A percentile compares a stretch with the other conserved stretches of the same genome.
phyloP scores from a whole-genome alignment of 1,140 invertebrate genomes.

The Macrotrachela quadricornifera region DNA sequence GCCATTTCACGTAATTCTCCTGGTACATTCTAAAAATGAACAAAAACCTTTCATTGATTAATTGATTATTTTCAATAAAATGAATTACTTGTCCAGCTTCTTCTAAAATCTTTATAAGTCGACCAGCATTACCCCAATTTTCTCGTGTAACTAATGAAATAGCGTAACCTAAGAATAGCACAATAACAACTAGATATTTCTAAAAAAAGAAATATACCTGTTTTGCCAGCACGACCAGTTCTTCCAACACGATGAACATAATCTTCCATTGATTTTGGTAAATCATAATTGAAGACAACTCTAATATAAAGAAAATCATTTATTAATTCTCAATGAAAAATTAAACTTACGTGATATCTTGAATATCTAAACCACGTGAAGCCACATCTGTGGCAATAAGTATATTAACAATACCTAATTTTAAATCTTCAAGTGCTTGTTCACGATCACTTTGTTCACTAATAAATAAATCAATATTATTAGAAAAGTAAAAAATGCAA shows the following conservation, averaged over 20 bases:
- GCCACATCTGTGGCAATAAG: constrained; percentile 85
- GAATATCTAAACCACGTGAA: constrained; percentile 68
- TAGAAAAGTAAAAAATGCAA: too few species aligned
- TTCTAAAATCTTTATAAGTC: constrained; percentile 23
- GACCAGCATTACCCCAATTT: constrained; percentile 24
- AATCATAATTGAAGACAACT: constrained; percentile 70
- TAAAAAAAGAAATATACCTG: not conserved
- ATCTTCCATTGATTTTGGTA: constrained; percentile 68
- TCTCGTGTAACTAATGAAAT: constrained; percentile 22
- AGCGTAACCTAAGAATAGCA: not conserved
- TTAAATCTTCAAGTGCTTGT: constrained; percentile 55
- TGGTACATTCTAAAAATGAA: constrained; percentile 20
- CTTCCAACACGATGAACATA: constrained; percentile 78
- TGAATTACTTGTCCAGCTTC: constrained; percentile 26
- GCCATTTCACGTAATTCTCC: too few species aligned
- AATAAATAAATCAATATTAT: too few species aligned
- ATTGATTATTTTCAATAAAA: too few species aligned
- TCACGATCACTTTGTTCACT: constrained; percentile 59
- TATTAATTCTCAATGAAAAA: not conserved
- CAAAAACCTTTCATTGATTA: too few species aligned
- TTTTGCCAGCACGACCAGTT: constrained; percentile 55
- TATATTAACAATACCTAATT: constrained; percentile 47
- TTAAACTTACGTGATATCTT: constrained; percentile 61
- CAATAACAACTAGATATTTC: too few species aligned
- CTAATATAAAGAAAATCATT: constrained; percentile 25